phyloP scores from a whole-genome alignment of 2,113 vertebrate genomes.

The Ctenodactylus gundi region DNA sequence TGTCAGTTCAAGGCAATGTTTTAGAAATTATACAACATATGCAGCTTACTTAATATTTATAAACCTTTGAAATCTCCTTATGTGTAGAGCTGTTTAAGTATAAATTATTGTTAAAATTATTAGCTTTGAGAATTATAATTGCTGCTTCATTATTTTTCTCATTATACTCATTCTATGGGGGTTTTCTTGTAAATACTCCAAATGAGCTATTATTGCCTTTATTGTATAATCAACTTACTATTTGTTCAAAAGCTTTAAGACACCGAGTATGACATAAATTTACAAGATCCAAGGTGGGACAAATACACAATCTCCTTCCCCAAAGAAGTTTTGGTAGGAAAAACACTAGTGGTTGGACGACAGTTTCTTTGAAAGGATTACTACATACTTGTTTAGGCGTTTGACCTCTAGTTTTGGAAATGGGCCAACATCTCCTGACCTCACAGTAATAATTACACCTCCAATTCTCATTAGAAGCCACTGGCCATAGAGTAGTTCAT shows the following conservation, averaged over 20 bases:
- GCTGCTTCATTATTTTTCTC: slow-evolving; percentile 74
- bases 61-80: slow-evolving; percentile 64
- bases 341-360: not conserved
- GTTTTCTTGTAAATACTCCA: slow-evolving; percentile 71
- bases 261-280: slow-evolving; percentile 59
- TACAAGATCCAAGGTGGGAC: slow-evolving; percentile 60
- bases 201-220: slow-evolving; percentile 68
- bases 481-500: not conserved
- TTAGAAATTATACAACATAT: not conserved
- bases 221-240: slow-evolving; percentile 64
- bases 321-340: slow-evolving; percentile 27
- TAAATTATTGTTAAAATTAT: slow-evolving; percentile 77
- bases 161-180: slow-evolving; percentile 72
- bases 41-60: slow-evolving; percentile 55
- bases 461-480: not conserved
- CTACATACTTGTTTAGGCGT: not conserved
- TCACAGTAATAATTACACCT: not conserved
- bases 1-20: slow-evolving; percentile 28
- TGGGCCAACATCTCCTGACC: not conserved
- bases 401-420: not conserved
- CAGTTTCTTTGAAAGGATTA: not conserved
- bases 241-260: slow-evolving; percentile 69
- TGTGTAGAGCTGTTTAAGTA: slow-evolving; percentile 67
- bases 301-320: slow-evolving; percentile 61
- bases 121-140: slow-evolving; percentile 76